Conservation (phyloP, 2,797 vertebrate species). For the Myotis myotis region DNA sequence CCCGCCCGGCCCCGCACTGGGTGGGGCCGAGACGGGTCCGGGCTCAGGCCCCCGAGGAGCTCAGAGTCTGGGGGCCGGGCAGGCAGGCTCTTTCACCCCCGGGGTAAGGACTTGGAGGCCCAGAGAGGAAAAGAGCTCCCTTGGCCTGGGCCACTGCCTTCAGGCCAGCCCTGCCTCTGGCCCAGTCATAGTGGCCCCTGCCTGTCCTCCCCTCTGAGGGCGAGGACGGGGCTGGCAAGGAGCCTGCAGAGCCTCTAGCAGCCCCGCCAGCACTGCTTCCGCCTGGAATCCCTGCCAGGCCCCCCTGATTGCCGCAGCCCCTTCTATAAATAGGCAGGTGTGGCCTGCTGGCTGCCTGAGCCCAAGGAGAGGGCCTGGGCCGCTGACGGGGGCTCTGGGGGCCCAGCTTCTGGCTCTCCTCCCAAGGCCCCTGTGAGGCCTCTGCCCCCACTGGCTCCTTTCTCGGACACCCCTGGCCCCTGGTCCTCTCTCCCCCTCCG, state of each 20-base stretch:
- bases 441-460: too few relatives aligned
- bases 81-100: not conserved
- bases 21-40: not conserved
- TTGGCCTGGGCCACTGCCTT: rapidly evolving
- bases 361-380: not conserved
- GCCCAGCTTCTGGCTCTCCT: not conserved
- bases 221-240: not conserved
- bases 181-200: rapidly evolving
- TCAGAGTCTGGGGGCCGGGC: not conserved
- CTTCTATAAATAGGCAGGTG: not conserved
- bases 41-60: not conserved
- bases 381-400: not conserved
- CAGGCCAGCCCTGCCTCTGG: too few relatives aligned
- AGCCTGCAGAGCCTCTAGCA: not conserved
- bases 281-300: not conserved
- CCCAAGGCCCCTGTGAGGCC: too few relatives aligned
- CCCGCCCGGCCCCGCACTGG: not conserved
- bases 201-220: not conserved
- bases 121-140: not conserved
- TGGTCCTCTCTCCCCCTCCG: not conserved
- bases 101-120: not conserved
- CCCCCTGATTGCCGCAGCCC: not conserved
- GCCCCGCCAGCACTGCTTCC: rapidly evolving
- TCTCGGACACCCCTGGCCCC: not conserved
- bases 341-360: not conserved